Conservation (phyloP, 1,140 invertebrate species). For the Trachymyrmex septentrionalis region DNA sequence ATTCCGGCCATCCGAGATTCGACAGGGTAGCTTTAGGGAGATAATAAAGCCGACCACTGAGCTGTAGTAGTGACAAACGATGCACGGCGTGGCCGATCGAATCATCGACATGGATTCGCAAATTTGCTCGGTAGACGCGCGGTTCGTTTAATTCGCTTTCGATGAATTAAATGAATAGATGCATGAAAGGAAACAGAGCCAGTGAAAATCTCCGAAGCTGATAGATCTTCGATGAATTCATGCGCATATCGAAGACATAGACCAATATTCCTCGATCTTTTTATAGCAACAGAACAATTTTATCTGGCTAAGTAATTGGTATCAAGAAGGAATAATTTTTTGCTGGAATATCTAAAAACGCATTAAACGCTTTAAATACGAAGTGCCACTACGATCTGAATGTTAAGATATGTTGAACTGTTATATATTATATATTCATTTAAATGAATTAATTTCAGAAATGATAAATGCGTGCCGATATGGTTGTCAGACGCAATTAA, state of each 20-base stretch:
- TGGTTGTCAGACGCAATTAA: no score
- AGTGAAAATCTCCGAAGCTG: neutral
- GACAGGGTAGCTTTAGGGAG: slow-evolving; percentile 16
- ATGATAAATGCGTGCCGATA: no score
- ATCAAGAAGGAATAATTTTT: neutral
- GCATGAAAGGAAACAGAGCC: slow-evolving; percentile 22
- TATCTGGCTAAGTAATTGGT: neutral
- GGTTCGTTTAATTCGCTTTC: slow-evolving; percentile 34
- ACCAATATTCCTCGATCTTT: neutral
- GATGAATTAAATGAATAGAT: slow-evolving; percentile 60
- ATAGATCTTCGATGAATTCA: neutral
- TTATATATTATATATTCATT: no score
- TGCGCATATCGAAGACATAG: neutral
- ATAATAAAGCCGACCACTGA: slow-evolving; percentile 43
- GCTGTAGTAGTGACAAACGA: slow-evolving; percentile 19
- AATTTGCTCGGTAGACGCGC: slow-evolving; percentile 30
- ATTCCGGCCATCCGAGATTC: slow-evolving; percentile 41
- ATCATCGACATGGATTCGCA: slow-evolving; percentile 38
- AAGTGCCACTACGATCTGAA: no score
- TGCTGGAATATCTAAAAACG: neutral
- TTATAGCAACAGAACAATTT: neutral
- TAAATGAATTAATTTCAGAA: no score
- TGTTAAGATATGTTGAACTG: no score
- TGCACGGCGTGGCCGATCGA: neutral
- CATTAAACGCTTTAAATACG: no score